Evolutionary conservation across 2,113 vertebrate species (phyloP), one percentile per base, ranked within the genome.

Genomic region (Hyperoodon ampullatus): DNA sequence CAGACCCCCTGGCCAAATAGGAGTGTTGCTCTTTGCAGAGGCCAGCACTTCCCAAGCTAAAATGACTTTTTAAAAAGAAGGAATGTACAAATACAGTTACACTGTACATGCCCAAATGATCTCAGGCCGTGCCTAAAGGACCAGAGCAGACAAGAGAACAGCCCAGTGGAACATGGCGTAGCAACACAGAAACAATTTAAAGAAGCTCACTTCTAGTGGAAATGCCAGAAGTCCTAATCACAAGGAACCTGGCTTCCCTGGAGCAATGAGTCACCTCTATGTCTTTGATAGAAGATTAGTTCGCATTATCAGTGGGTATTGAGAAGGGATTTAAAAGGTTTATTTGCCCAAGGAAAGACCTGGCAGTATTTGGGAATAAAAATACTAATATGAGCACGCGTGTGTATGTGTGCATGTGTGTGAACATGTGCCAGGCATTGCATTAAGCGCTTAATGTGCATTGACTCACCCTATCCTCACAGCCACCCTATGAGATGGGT

Each of bases 1-100:
- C 96, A 96, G 95, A 97, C 94, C 96, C 97, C 98, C 98, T 90
- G 21, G 96, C 97, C 96, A 98, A 88, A 88, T 66, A 88, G 97
- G 94, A 97, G 94, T 94, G 88, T 97, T 97, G 97, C 90, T 98
- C 75, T 95, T 96, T 97, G 97, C 97, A 90, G 80, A 95, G 96
- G 95, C 94, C 90, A 91, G 68, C 63, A 83, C 72, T 92, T 74
- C 75, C 78, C 81, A 98, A 97, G 96, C 82, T 95, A 70, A 97
- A 88, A 66, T 94, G 95, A 97, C 87, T 97, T 98, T 96, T 97
- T 84, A 65, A 85, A 96, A 88, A 70, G 50, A 65, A 63, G 33
- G 71, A 93, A 95, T 96, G 42, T 87, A n/a, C 68, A 77, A 96
- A 89, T 95, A 93, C 87, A 39, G 95, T 86, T 70, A 84, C 68